These are phyloP conservation scores for Adelges cooleyi DNA, from an alignment of 1,140 invertebrate species.

Conservation along the genomic window DNA sequence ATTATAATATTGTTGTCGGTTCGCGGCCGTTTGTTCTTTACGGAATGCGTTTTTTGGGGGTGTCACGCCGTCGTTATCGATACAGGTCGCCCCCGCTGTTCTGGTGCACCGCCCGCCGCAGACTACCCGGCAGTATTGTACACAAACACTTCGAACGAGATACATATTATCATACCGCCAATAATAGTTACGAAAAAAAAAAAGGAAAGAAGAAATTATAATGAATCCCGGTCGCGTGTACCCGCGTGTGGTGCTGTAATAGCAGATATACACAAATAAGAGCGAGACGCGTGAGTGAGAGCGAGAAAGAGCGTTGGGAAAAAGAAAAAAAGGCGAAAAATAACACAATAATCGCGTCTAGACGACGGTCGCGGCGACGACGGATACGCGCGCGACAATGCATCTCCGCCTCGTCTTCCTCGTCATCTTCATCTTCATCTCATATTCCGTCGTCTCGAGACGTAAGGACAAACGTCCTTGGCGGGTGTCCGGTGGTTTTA, in stretches of 20 bases:
- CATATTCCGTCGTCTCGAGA: not conserved
- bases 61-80: too few relatives aligned
- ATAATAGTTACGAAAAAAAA: not conserved
- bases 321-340: conserved; percentile 21
- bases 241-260: too few relatives aligned
- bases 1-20: too few relatives aligned
- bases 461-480: not conserved
- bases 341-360: conserved; percentile 10
- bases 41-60: too few relatives aligned
- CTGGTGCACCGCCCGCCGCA: not conserved
- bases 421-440: not conserved
- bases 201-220: too few relatives aligned
- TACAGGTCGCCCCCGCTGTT: not conserved
- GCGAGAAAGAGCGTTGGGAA: not conserved
- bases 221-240: not conserved
- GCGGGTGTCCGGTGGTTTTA: not conserved
- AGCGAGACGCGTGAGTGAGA: not conserved
- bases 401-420: not conserved
- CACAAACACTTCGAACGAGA: not conserved
- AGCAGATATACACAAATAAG: not conserved
- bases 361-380: not conserved
- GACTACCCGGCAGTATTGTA: not conserved
- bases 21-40: too few relatives aligned
- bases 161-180: too few relatives aligned
- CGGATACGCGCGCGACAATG: not conserved